These are phyloP conservation scores for Halyomorpha halys DNA, from an alignment of 1,140 invertebrate genomes.

Conservation along the genomic window DNA sequence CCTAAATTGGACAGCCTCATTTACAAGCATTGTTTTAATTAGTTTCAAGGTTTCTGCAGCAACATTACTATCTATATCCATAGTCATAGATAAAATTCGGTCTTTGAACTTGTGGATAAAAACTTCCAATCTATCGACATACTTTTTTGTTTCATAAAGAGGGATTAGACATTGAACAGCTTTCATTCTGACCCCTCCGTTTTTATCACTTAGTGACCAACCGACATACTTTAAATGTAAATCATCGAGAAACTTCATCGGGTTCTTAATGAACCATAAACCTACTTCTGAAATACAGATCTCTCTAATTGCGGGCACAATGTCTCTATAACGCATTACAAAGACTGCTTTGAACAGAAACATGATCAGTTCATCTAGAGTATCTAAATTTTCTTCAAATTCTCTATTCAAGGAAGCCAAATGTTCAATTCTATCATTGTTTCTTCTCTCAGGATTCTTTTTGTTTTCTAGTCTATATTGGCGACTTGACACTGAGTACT, in stretches of 20 bases:
- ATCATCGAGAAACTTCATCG: constrained; percentile 1
- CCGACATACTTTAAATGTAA: constrained; percentile 4
- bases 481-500: background rate
- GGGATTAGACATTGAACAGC: background rate
- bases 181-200: background rate
- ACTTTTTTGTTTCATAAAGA: background rate
- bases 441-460: constrained; percentile 1
- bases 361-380: constrained; percentile 9
- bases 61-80: background rate
- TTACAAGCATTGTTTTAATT: background rate
- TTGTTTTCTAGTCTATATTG: background rate
- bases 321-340: background rate
- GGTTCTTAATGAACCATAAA: background rate
- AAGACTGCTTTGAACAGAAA: constrained; percentile 5
- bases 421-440: constrained; percentile 21
- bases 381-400: constrained; percentile 26
- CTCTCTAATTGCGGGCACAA: background rate
- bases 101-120: background rate
- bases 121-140: background rate
- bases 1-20: background rate
- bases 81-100: background rate
- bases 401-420: constrained; percentile 18
- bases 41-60: background rate
- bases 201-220: constrained; percentile 10
- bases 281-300: constrained; percentile 1